phyloP scores from a whole-genome alignment of 2,888 invertebrate genomes.

The Actias luna region DNA sequence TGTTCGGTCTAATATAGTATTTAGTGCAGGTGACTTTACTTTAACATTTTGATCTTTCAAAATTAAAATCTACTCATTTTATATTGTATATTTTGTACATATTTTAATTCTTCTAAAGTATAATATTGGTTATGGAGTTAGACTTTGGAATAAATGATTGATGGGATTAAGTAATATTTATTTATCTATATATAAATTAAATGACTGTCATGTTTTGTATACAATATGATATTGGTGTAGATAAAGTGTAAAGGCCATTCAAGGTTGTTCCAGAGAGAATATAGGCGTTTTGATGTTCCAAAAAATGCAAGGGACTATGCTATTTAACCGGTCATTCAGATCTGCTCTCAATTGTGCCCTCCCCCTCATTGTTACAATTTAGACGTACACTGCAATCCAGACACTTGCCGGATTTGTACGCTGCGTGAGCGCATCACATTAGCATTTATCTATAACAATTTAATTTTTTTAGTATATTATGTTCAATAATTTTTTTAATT shows the following conservation, averaged over 20 bases:
- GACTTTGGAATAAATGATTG: too few relatives aligned
- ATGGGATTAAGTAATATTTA: too few relatives aligned
- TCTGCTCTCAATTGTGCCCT: slow-evolving; percentile 54
- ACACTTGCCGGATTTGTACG: slow-evolving; percentile 51
- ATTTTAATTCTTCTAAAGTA: too few relatives aligned
- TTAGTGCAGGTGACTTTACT: too few relatives aligned
- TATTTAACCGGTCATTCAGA: slow-evolving; percentile 47
- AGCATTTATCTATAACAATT: slow-evolving; percentile 6
- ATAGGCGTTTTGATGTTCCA: slow-evolving; percentile 19
- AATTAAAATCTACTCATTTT: too few relatives aligned
- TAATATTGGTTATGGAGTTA: too few relatives aligned
- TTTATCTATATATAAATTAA: too few relatives aligned
- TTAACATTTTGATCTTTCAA: too few relatives aligned
- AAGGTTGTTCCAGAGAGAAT: neutral
- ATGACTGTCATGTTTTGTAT: neutral
- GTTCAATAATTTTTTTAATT: slow-evolving; percentile 19
- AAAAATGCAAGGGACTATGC: slow-evolving; percentile 34
- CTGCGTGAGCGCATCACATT: slow-evolving; percentile 27
- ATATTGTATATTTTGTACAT: too few relatives aligned
- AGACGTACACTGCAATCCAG: slow-evolving; percentile 51
- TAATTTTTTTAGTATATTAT: slow-evolving; percentile 13
- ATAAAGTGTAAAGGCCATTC: neutral
- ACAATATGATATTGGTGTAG: neutral
- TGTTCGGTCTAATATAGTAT: too few relatives aligned
- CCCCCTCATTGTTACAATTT: slow-evolving; percentile 56